Percentiles rank a stretch among this genome's conserved stretches.
Evolutionary conservation across 2,888 invertebrate genomes (phyloP).

Genomic region (Protophormia terraenovae): DNA sequence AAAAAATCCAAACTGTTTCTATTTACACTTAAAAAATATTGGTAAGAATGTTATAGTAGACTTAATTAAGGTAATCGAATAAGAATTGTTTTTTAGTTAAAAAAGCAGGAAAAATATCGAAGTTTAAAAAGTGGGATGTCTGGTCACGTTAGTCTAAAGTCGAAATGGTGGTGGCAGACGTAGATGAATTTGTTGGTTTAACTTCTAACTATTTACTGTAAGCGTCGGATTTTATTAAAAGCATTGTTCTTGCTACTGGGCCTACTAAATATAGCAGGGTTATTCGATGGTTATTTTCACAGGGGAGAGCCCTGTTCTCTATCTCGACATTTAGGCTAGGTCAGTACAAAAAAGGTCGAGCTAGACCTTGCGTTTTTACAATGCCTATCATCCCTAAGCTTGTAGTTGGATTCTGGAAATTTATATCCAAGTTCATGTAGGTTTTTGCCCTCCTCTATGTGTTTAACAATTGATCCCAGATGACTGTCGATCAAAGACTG

Average conservation of each 20-base stretch:
- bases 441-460: background rate
- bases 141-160: no score
- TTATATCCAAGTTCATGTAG: background rate
- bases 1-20: no score
- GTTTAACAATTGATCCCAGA: background rate
- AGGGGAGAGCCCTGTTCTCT: background rate
- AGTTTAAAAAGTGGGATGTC: no score
- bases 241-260: background rate
- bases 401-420: background rate
- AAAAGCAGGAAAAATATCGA: no score
- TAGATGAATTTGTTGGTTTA: background rate
- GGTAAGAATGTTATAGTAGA: no score
- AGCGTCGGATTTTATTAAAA: background rate
- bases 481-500: background rate
- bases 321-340: background rate
- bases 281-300: background rate
- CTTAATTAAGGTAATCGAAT: no score
- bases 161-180: background rate
- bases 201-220: background rate
- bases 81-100: no score
- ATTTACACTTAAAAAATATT: no score
- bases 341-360: background rate
- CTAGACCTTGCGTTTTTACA: background rate
- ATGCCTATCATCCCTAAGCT: constrained; percentile 18
- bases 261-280: background rate